These are phyloP conservation scores for Petromus typicus DNA, from an alignment of 2,113 vertebrate species.

Conservation along the genomic window DNA sequence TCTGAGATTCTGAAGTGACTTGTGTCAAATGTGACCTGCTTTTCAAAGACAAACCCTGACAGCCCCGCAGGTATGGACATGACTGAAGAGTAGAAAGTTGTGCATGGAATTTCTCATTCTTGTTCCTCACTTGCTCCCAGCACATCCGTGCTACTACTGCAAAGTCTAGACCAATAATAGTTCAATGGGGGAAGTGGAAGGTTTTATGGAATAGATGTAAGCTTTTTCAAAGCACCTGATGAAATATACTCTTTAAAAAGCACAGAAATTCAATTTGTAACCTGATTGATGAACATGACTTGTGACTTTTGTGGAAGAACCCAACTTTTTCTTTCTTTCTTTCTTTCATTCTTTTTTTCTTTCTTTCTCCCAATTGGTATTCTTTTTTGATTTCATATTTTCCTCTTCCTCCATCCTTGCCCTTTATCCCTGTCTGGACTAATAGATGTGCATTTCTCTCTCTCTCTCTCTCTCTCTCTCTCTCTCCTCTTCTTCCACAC, in stretches of 20 bases:
- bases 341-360: background rate
- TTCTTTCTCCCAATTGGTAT: background rate
- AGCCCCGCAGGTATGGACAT: background rate
- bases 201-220: background rate
- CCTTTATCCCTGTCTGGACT: background rate
- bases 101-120: constrained; percentile 28
- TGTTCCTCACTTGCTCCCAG: constrained; percentile 42
- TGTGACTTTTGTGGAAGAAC: background rate
- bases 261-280: background rate
- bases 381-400: constrained; percentile 26
- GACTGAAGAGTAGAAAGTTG: constrained; percentile 4
- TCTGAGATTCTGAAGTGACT: background rate
- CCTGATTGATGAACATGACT: constrained; percentile 12
- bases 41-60: constrained; percentile 66
- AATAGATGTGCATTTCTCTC: no score
- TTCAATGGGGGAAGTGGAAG: constrained; percentile 64
- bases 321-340: background rate
- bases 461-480: no score
- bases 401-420: background rate
- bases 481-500: background rate
- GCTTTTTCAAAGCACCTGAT: constrained; percentile 19
- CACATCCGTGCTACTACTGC: background rate
- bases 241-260: background rate
- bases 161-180: constrained; percentile 63
- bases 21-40: constrained; percentile 59